Percentiles rank a stretch among this genome's conserved stretches.
These are phyloP conservation scores for Meloe dianella DNA, from an alignment of 2,888 invertebrate species.

Conservation along the genomic window DNA sequence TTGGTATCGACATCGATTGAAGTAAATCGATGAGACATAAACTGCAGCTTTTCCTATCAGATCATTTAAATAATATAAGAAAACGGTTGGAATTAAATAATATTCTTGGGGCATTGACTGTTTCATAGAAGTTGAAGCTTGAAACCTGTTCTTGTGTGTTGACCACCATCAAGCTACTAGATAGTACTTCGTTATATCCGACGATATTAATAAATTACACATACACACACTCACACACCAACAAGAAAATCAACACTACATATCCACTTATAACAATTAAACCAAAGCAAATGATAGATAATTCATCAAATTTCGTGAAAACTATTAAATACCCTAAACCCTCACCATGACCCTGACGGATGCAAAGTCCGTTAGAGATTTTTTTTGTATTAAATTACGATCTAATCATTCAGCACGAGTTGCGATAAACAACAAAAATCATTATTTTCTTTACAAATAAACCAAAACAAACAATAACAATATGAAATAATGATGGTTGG, in stretches of 20 bases:
- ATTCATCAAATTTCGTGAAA: too few species aligned
- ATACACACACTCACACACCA: slow-evolving; percentile 36
- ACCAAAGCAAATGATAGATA: too few species aligned
- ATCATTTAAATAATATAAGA: slow-evolving; percentile 53
- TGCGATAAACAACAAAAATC: slow-evolving; percentile 9
- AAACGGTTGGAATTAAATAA: slow-evolving; percentile 52
- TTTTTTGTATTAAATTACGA: slow-evolving; percentile 13
- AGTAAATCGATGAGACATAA: slow-evolving; percentile 43
- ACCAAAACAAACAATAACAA: slow-evolving; percentile 1
- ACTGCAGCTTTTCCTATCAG: slow-evolving; percentile 47
- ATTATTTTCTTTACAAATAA: not conserved
- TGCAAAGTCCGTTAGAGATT: slow-evolving; percentile 11
- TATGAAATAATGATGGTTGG: not conserved
- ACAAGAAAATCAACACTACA: not conserved
- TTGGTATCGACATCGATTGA: too few species aligned
- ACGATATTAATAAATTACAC: slow-evolving; percentile 54
- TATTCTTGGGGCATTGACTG: slow-evolving; percentile 55
- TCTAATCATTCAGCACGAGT: slow-evolving; percentile 5
- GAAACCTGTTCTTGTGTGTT: slow-evolving; percentile 50
- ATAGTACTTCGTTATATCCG: slow-evolving; percentile 51
- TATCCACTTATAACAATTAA: not conserved
- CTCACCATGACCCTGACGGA: not conserved
- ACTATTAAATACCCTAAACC: not conserved
- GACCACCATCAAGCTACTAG: slow-evolving; percentile 49
- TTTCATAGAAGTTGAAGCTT: slow-evolving; percentile 46